phyloP scores from a whole-genome alignment of 2,797 vertebrate species.

The Ibycter americanus region DNA sequence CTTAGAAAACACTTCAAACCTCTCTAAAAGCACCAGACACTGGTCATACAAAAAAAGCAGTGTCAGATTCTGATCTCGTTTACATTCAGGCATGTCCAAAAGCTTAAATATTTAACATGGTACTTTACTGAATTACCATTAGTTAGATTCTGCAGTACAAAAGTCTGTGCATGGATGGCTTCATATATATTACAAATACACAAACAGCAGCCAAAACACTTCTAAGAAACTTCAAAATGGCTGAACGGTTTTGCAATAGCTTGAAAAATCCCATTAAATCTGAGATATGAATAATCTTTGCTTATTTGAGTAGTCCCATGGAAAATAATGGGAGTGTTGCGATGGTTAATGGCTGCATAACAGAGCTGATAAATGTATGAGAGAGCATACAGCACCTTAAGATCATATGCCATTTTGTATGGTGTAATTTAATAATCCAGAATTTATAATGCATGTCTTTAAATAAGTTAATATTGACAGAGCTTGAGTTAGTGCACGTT shows the following conservation, averaged over 20 bases:
- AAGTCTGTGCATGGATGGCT: not conserved
- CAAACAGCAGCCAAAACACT: not conserved
- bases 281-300: not conserved
- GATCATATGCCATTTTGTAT: not conserved
- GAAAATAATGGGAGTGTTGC: not conserved
- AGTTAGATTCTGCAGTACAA: not conserved
- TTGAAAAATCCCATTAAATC: not conserved
- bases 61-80: not conserved
- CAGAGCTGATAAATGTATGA: not conserved
- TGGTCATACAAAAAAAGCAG: not conserved
- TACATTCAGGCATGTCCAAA: not conserved
- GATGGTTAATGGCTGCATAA: not conserved
- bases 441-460: not conserved
- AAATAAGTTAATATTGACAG: not conserved
- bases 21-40: not conserved
- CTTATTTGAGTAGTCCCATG: not conserved
- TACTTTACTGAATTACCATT: not conserved
- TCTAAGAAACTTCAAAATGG: not conserved
- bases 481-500: not conserved
- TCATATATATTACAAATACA: not conserved
- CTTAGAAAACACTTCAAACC: not conserved
- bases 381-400: not conserved
- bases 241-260: not conserved
- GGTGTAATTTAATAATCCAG: not conserved
- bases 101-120: not conserved